Base-by-base conservation (phyloP, 1,140 invertebrate species). In the Patella vulgata region DNA sequence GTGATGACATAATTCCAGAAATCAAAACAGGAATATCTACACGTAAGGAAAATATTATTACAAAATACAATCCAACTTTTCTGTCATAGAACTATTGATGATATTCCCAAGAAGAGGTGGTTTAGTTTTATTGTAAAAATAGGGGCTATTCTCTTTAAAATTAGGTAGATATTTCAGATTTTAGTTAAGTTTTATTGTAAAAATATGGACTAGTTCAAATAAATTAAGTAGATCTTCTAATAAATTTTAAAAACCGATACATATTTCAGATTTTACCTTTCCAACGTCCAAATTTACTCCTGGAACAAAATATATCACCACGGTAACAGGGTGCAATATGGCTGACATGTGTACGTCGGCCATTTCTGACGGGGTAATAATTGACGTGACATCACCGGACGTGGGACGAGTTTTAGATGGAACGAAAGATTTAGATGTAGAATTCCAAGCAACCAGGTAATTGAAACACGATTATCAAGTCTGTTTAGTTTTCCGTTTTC, bases 281-380 rank as follows among this genome's bases (percentile, higher is more conserved):
- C 52, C 42, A 6, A 40, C 62, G 19, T n/a, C 68, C n/a, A 40
- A 43, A 19, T 56, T 74, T n/a, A 44, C 56, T 12, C 54, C 52
- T n/a, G 74, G 72, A 19, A 14, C 67, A 12, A 68, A 33, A 28
- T 77, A 77, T 55, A 74, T 66, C 42, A 66, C 63, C 0, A 74
- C 70, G 8, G 64, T 77, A n/a, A 69, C 62, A 5, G 74, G 68
- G 19, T 76, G 69, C 57, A 73, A 76, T 43, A 63, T 57, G 1
- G 69, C 68, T 25, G 55, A 55, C 12, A 27, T 64, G 8, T 76
- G 71, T 58, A 61, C 61, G 3, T 53, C 55, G 19, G 64, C 47
- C 8, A 63, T 68, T 14, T 76, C 74, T 36, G 68, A 74, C 42
- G 74, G 71, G 23, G 63, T 76, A 61, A 43, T 73, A 43, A 52